Percentiles rank a stretch among this genome's conserved stretches.
phyloP scores from a whole-genome alignment of 2,113 vertebrate genomes.

The Nesoenas mayeri region DNA sequence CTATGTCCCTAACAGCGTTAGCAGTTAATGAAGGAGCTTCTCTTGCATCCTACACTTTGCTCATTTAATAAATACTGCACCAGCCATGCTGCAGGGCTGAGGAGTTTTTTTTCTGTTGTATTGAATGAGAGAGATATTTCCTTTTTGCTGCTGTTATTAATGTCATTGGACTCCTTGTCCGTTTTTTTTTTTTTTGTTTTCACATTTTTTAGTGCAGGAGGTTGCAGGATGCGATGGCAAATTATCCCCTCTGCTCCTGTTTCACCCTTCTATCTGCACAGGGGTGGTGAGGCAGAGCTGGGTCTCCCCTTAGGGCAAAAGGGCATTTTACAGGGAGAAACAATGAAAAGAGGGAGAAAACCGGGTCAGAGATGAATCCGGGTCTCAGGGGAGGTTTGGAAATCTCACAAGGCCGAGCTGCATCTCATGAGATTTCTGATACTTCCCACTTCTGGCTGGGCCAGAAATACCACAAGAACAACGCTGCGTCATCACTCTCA shows the following conservation, averaged over 20 bases:
- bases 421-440: constrained; percentile 54
- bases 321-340: not conserved
- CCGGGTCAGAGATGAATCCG: not conserved
- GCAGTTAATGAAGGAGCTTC: not conserved
- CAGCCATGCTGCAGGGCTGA: not conserved
- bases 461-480: constrained; percentile 70
- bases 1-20: not conserved
- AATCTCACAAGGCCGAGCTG: constrained; percentile 48
- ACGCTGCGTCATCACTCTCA: constrained; percentile 64
- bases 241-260: not conserved
- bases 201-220: not conserved
- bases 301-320: not conserved
- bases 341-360: not conserved
- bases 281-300: accelerated
- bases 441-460: constrained; percentile 67
- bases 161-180: not conserved
- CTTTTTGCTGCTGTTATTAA: not conserved
- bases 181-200: too few species aligned
- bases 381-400: not conserved
- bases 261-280: accelerated
- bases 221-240: not conserved
- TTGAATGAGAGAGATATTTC: not conserved
- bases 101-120: not conserved
- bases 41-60: not conserved
- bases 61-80: not conserved